Evolutionary conservation across 1,140 invertebrate species (phyloP).

Genomic region (Drosophila obscura): DNA sequence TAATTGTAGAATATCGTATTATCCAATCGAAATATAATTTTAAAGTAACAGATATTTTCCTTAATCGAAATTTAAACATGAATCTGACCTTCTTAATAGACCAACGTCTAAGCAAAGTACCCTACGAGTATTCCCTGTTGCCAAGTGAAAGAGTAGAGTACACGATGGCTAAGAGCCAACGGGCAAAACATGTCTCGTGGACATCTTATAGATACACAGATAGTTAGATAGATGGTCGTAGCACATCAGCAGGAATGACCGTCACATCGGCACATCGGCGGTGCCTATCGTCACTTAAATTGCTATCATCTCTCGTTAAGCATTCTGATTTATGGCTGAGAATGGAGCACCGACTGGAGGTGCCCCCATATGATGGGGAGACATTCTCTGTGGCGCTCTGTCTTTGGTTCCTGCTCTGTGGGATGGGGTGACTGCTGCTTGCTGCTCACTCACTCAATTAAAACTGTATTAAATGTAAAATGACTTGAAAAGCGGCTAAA

Average conservation of each 20-base stretch:
- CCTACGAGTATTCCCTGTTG: constrained; percentile 6
- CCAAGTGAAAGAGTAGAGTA: neutral
- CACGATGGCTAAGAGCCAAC: constrained; percentile 33
- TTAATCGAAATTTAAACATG: too few species aligned
- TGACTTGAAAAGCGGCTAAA: constrained; percentile 64
- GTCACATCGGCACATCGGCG: constrained; percentile 29
- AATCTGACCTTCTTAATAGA: too few species aligned
- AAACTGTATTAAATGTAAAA: constrained; percentile 81
- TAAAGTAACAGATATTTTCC: too few species aligned
- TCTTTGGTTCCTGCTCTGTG: neutral
- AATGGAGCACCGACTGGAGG: constrained; percentile 2
- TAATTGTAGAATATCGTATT: too few species aligned
- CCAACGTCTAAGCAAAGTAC: too few species aligned
- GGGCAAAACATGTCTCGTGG: constrained; percentile 5
- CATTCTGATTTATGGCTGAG: constrained; percentile 67
- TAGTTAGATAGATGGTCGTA: too few species aligned
- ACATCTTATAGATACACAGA: constrained; percentile 25
- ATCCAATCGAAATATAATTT: too few species aligned
- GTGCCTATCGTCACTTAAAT: constrained; percentile 52
- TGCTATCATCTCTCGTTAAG: constrained; percentile 70
- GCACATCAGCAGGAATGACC: constrained; percentile 16
- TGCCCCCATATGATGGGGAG: neutral
- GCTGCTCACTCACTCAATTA: constrained; percentile 63
- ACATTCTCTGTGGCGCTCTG: too few species aligned
- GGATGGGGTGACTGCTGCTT: constrained; percentile 1